These are phyloP conservation scores for Oegoconia quadripuncta DNA, from an alignment of 2,888 invertebrate genomes.

Conservation along the genomic window DNA sequence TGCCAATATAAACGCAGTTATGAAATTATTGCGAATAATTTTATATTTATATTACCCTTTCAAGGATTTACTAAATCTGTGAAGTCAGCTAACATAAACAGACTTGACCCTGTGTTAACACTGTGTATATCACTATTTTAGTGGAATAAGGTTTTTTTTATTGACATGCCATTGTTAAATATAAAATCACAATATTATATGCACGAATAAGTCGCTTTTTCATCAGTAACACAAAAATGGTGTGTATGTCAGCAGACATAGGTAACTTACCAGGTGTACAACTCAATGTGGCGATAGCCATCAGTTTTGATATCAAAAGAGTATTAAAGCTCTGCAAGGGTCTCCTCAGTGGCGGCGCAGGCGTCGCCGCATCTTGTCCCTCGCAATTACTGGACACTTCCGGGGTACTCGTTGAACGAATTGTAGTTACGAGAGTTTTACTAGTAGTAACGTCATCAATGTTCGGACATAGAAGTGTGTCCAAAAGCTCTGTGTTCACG, in stretches of 20 bases:
- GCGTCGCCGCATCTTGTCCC: not conserved
- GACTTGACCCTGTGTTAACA: too few relatives aligned
- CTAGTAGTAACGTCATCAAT: conserved; percentile 31
- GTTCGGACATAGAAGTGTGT: conserved; percentile 86
- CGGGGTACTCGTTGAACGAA: conserved; percentile 16
- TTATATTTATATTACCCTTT: too few relatives aligned
- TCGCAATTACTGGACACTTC: conserved; percentile 26
- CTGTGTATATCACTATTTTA: too few relatives aligned
- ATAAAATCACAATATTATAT: too few relatives aligned
- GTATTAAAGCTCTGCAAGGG: conserved; percentile 86
- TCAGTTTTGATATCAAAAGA: conserved; percentile 88
- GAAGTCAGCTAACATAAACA: too few relatives aligned
- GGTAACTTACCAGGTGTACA: conserved; percentile 89
- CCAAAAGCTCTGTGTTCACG: conserved; percentile 88
- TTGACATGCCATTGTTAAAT: too few relatives aligned
- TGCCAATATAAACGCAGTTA: too few relatives aligned
- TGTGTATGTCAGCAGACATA: conserved; percentile 23
- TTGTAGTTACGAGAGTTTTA: conserved; percentile 11
- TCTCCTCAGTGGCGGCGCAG: conserved; percentile 37
- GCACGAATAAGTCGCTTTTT: too few relatives aligned
- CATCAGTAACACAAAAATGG: too few relatives aligned
- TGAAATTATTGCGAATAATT: too few relatives aligned
- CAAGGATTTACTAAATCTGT: too few relatives aligned
- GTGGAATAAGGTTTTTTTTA: too few relatives aligned
- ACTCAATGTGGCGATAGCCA: conserved; percentile 89